Conservation (phyloP, 2,888 invertebrate genomes). For the Gymnoscelis rufifasciata region DNA sequence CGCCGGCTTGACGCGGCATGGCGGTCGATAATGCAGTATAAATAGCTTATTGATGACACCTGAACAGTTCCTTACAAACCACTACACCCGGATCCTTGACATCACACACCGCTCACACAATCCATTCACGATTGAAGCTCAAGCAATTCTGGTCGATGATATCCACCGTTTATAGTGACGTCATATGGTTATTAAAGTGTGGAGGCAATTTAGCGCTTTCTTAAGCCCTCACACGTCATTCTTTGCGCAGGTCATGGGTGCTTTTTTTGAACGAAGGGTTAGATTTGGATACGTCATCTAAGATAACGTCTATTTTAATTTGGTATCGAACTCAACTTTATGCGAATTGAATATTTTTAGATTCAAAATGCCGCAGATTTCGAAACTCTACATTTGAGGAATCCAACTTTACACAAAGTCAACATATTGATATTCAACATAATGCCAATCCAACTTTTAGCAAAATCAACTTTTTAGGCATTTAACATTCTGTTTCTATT, state of each 20-base stretch:
- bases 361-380: too few species aligned
- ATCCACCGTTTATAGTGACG: background rate
- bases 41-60: conserved; percentile 45
- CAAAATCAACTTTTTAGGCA: too few species aligned
- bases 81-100: background rate
- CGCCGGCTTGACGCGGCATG: background rate
- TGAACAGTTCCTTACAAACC: conserved; percentile 24
- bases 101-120: background rate
- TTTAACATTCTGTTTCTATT: too few species aligned
- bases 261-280: too few species aligned
- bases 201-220: background rate
- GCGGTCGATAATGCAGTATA: conserved; percentile 48
- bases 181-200: conserved; percentile 1
- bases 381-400: too few species aligned
- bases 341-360: too few species aligned
- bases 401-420: too few species aligned
- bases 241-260: background rate
- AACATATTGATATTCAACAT: too few species aligned
- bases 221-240: background rate
- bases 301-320: too few species aligned
- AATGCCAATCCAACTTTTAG: too few species aligned
- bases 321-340: too few species aligned
- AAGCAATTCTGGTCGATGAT: conserved; percentile 4
- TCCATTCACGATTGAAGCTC: conserved; percentile 14
- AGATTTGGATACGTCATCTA: too few species aligned